Percentiles rank a stretch among this genome's conserved stretches.
phyloP scores from a whole-genome alignment of 2,113 vertebrate species.

The Dasyornis broadbenti region DNA sequence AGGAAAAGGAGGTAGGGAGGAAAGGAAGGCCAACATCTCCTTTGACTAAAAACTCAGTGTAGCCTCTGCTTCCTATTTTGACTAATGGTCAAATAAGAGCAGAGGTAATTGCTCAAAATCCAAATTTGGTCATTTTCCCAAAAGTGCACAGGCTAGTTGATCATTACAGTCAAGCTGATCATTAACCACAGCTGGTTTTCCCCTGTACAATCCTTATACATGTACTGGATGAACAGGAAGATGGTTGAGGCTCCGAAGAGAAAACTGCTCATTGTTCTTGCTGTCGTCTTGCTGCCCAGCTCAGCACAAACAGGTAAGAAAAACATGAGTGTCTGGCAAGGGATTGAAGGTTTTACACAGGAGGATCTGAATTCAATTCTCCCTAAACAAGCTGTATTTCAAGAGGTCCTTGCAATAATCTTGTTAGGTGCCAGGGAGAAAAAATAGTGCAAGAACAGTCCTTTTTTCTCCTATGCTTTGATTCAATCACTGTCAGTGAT shows the following conservation, averaged over 20 bases:
- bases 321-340: background rate
- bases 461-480: background rate
- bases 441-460: background rate
- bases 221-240: background rate
- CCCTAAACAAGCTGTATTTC: background rate
- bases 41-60: background rate
- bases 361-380: background rate
- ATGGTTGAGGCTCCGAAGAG: background rate
- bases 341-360: background rate
- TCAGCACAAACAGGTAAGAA: constrained; percentile 47
- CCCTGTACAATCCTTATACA: background rate
- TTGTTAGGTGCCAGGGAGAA: background rate
- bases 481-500: background rate
- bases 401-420: background rate
- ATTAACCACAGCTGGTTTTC: background rate
- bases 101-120: background rate
- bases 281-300: background rate
- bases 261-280: background rate
- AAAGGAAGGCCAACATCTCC: background rate
- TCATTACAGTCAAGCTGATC: background rate
- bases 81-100: background rate
- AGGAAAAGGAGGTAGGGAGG: background rate
- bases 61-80: background rate
- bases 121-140: background rate
- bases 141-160: background rate